Conservation (phyloP, 2,888 invertebrate species). For the Lamellibrachia columna region DNA sequence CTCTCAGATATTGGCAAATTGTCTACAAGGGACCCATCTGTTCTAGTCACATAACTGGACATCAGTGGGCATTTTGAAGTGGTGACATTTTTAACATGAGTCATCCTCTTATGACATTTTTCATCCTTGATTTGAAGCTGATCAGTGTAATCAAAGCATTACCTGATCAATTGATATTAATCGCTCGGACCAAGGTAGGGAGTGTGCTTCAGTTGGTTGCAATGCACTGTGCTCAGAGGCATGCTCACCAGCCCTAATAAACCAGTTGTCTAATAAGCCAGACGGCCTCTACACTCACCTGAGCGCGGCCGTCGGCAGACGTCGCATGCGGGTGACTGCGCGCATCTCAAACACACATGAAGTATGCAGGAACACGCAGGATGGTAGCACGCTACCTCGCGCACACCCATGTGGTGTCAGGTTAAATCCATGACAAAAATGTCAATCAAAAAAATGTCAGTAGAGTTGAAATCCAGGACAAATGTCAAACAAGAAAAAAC, state of each 20-base stretch:
- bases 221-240: background rate
- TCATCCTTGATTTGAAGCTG: background rate
- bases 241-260: background rate
- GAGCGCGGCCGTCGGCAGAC: background rate
- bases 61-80: background rate
- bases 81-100: background rate
- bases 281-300: background rate
- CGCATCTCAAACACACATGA: background rate
- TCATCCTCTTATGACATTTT: background rate
- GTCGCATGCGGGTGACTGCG: background rate
- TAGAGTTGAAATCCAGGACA: background rate
- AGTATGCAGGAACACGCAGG: background rate
- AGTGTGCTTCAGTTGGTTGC: background rate
- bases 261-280: background rate
- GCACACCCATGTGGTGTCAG: background rate
- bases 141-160: background rate
- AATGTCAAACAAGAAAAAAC: background rate
- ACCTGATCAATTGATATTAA: slow-evolving; percentile 3
- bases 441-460: background rate
- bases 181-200: background rate
- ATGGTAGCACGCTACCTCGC: background rate
- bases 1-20: background rate
- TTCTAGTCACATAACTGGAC: background rate
- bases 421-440: background rate
- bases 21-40: background rate